A percentile compares a stretch with the other conserved stretches of the same genome.
phyloP scores from a whole-genome alignment of 23 tunicate genomes.

The Aplidium turbinatum region DNA sequence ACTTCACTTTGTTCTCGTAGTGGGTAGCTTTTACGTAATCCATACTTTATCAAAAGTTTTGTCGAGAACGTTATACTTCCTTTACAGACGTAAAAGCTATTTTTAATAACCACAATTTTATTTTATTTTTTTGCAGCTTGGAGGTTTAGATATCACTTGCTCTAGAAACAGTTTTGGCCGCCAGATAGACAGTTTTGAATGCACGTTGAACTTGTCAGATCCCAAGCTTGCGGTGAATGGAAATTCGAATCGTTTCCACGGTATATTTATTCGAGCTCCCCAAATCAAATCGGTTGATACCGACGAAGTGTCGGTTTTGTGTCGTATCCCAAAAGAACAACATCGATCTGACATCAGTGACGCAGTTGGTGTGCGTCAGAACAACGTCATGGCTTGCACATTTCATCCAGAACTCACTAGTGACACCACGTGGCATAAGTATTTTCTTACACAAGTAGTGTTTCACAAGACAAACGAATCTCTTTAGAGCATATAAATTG shows the following conservation, averaged over 20 bases:
- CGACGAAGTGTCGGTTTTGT: constrained; percentile 40
- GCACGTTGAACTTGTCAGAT: constrained; percentile 27
- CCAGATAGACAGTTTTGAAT: constrained; percentile 56
- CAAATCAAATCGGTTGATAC: constrained; percentile 50
- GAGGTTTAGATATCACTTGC: constrained; percentile 83
- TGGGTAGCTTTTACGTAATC: too few relatives aligned
- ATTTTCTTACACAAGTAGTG: constrained; percentile 31
- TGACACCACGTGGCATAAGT: constrained; percentile 72
- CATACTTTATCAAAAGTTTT: too few relatives aligned
- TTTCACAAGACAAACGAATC: too few relatives aligned
- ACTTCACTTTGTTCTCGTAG: too few relatives aligned
- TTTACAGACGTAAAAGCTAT: too few relatives aligned
- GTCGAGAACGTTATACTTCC: too few relatives aligned
- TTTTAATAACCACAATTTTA: too few relatives aligned
- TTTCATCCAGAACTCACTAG: constrained; percentile 80
- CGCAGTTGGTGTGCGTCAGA: constrained; percentile 50
- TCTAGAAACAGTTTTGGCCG: constrained; percentile 64
- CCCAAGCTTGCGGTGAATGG: constrained; percentile 4
- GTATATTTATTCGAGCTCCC: constrained; percentile 80
- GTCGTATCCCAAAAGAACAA: constrained; percentile 19
- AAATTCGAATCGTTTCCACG: constrained; percentile 1
- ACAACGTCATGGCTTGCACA: constrained; percentile 63
- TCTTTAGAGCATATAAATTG: too few relatives aligned
- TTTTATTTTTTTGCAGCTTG: constrained; percentile 41
- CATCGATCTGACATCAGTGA: not conserved